These are phyloP conservation scores for Aleiodes testaceus DNA, from an alignment of 2,888 invertebrate species.

Conservation along the genomic window DNA sequence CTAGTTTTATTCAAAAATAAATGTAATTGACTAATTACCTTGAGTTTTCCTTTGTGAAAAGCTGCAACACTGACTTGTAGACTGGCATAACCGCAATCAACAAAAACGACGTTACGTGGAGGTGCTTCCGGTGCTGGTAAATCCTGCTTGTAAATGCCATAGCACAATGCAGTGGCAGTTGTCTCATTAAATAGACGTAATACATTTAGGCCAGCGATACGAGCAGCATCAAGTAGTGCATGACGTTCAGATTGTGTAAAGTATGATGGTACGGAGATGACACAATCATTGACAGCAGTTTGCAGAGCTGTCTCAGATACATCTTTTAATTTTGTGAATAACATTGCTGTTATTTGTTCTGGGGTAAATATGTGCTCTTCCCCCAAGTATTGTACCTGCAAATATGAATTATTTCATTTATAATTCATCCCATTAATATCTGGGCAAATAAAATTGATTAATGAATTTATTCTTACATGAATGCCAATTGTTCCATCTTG, in stretches of 20 bases:
- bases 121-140: slow-evolving; percentile 91
- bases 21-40: slow-evolving; percentile 70
- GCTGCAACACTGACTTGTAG: slow-evolving; percentile 93
- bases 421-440: too few relatives aligned
- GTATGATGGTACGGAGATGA: slow-evolving; percentile 94
- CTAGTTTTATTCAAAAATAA: too few relatives aligned
- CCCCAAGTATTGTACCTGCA: slow-evolving; percentile 86
- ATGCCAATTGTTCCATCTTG: slow-evolving; percentile 89
- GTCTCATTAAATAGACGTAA: slow-evolving; percentile 97
- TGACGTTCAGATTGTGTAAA: slow-evolving; percentile 96
- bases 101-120: slow-evolving; percentile 94
- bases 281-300: slow-evolving; percentile 94
- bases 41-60: slow-evolving; percentile 95
- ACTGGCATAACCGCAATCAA: slow-evolving; percentile 95
- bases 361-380: slow-evolving; percentile 90
- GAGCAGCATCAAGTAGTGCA: slow-evolving; percentile 92
- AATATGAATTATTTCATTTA: neutral
- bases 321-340: slow-evolving; percentile 96
- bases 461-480: slow-evolving; percentile 76
- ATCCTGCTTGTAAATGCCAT: slow-evolving; percentile 99
- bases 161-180: slow-evolving; percentile 95
- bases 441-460: too few relatives aligned
- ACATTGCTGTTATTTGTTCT: slow-evolving; percentile 96
- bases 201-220: slow-evolving; percentile 94
- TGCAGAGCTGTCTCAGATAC: slow-evolving; percentile 89